Conservation (phyloP, 2,113 vertebrate species). For the Engraulis encrasicolus region DNA sequence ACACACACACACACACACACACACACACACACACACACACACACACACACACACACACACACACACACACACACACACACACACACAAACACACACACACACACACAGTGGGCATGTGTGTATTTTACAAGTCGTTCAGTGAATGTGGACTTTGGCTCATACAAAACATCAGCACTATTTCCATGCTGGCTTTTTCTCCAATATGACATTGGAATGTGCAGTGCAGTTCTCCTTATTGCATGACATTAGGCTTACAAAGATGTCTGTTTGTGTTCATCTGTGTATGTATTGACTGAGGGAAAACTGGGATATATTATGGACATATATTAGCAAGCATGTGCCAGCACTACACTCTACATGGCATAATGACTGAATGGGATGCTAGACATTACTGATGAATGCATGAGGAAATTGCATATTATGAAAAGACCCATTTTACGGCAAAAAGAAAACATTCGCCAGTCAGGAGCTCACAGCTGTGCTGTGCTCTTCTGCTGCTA, state of each 20-base stretch:
- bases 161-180: too few species aligned
- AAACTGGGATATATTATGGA: background rate
- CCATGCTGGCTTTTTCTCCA: background rate
- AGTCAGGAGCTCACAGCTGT: conserved; percentile 13
- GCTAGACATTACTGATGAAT: background rate
- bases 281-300: background rate
- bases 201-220: background rate
- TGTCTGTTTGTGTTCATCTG: background rate
- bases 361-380: background rate
- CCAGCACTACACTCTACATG: conserved; percentile 8
- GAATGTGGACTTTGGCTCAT: too few species aligned
- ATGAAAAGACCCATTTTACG: background rate
- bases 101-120: too few species aligned
- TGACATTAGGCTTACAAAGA: background rate
- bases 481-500: background rate
- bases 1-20: too few species aligned
- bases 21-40: too few species aligned
- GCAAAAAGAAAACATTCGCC: background rate
- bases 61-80: too few species aligned
- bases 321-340: background rate
- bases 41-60: too few species aligned
- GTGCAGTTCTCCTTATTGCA: background rate
- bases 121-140: too few species aligned
- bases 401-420: background rate
- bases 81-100: too few species aligned